phyloP scores from a whole-genome alignment of 2,888 invertebrate genomes.

The Lasioglossum zephyrum region DNA sequence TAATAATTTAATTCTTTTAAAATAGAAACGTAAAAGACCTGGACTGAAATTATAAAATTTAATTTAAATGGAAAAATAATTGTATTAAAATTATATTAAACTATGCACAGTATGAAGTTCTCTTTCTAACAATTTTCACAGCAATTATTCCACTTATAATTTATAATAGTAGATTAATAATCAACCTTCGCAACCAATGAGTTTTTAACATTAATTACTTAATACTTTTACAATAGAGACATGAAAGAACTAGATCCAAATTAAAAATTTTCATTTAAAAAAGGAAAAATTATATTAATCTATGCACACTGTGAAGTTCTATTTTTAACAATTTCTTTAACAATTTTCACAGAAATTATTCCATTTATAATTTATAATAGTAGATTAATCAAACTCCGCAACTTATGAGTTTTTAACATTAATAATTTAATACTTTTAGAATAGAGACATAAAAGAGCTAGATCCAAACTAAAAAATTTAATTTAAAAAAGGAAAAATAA shows the following conservation, averaged over 20 bases:
- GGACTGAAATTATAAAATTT: not conserved
- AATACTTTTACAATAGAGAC: not conserved
- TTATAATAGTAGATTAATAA: no score
- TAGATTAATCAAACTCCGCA: no score
- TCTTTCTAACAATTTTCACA: not conserved
- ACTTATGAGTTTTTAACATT: not conserved
- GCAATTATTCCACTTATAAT: not conserved
- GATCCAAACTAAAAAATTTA: not conserved
- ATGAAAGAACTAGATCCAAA: not conserved
- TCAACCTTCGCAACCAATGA: not conserved
- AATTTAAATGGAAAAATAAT: not conserved
- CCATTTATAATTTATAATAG: no score
- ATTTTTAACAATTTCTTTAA: no score
- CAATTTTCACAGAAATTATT: no score
- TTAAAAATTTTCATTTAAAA: not conserved
- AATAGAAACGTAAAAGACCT: not conserved
- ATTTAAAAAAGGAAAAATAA: not conserved
- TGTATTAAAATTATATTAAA: not conserved
- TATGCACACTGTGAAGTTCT: no score
- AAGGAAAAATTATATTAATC: not conserved
- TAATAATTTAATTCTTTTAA: not conserved
- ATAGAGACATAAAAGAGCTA: not conserved
- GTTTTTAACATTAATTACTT: not conserved
- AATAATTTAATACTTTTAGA: not conserved
- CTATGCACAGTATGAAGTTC: no score